Percentiles rank a stretch among this genome's conserved stretches.
These are phyloP conservation scores for Hirtodrosophila alboralis DNA, from an alignment of 2,888 invertebrate genomes.

Conservation along the genomic window DNA sequence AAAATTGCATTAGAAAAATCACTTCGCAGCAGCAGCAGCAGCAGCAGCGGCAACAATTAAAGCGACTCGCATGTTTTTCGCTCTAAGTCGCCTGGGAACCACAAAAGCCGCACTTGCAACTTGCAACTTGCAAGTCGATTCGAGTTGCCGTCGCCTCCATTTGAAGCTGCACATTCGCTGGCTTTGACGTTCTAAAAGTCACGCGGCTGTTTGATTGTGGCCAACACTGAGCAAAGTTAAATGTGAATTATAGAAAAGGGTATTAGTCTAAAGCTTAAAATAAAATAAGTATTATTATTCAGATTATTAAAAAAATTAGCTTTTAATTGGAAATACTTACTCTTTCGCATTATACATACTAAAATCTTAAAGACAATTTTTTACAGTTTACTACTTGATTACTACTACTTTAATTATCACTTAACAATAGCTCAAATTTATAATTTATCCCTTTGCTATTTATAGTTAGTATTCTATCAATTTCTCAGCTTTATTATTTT, in stretches of 20 bases:
- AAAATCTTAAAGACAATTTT: too few species aligned
- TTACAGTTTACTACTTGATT: too few species aligned
- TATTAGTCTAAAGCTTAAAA: too few species aligned
- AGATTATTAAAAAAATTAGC: too few species aligned
- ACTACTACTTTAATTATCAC: too few species aligned
- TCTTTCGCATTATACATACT: too few species aligned
- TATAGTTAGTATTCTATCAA: too few species aligned
- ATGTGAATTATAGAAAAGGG: conserved; percentile 23
- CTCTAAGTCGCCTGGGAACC: conserved; percentile 73
- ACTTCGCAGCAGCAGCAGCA: conserved; percentile 51
- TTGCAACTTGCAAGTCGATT: conserved; percentile 25
- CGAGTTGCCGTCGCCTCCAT: conserved; percentile 49
- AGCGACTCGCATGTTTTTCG: conserved; percentile 73
- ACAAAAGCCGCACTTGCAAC: conserved; percentile 65
- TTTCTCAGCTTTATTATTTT: too few species aligned
- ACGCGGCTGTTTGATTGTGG: conserved; percentile 42
- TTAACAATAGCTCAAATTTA: too few species aligned
- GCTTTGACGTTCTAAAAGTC: conserved; percentile 68
- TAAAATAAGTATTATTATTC: background rate
- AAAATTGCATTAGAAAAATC: conserved; percentile 78
- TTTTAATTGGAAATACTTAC: too few species aligned
- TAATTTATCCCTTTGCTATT: too few species aligned
- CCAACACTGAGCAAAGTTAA: conserved; percentile 33
- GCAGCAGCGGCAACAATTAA: conserved; percentile 71
- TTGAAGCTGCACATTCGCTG: conserved; percentile 50